Evolutionary conservation across 2,797 vertebrate genomes (phyloP), one percentile per base, ranked within the genome.

Genomic region (Phrynocephalus vlangalii): DNA sequence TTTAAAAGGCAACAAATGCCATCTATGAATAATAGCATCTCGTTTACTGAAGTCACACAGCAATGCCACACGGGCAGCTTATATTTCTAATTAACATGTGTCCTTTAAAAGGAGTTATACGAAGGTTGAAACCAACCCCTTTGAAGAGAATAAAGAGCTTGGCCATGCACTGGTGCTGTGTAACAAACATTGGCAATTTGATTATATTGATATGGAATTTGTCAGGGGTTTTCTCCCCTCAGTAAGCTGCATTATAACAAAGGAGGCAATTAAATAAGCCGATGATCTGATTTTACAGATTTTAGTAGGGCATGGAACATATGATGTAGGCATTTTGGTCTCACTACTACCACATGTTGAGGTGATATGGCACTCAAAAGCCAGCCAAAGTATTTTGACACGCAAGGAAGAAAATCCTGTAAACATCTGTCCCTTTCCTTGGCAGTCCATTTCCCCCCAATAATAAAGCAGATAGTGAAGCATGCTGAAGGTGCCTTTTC

Each of bases 31-130:
- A 93, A 89, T 48, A 91, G 44, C 44, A 93, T 20, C 60, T 87
- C 7, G 5, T 44, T 89, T 86, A 87, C 20, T 83, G 75, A 89
- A 89, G 30, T 79, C 0, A 0, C 84, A 91, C 91, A 76, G 56
- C 33, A 92, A 38, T 89, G 91, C 79, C 75, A 79, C 22, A 73
- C 7, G 75, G 86, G n/a, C 71, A 72, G 85, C 56, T 84, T 56
- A 82, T 1, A 67, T 82, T 93, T 83, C 30, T 89, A 77, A 89
- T 93, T 92, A 92, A 50, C 79, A 89, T 1, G 1, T 68, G 66
- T 92, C 67, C 84, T 89, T 92, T 90, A 50, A 90, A 91, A 87
- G 22, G 75, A 22, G 0, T n/a, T 30, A 3, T 28, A 26, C 50
- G 77, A 90, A 91, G 5, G 22, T 24, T 89, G 28, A 86, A 90